Conservation (phyloP, 2,888 invertebrate species). For the Dinocampus coccinellae region DNA sequence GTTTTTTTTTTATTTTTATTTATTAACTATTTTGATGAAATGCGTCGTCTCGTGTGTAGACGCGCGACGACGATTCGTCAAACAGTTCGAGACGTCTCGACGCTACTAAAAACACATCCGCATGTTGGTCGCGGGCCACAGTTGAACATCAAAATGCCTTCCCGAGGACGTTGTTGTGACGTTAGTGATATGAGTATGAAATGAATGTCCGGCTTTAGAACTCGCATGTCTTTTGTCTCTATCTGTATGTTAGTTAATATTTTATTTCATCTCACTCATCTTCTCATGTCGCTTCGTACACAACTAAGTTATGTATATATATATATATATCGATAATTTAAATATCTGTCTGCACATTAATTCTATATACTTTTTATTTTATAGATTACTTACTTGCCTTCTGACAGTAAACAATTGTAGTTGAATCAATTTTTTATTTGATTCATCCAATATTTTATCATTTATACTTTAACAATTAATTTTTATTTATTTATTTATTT, state of each 20-base stretch:
- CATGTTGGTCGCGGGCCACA: slow-evolving; percentile 6
- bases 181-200: not conserved
- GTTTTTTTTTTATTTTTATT: not conserved
- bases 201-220: not conserved
- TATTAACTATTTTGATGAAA: not conserved
- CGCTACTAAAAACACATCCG: slow-evolving; percentile 57
- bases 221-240: not conserved
- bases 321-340: not conserved
- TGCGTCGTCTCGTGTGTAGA: slow-evolving; percentile 7
- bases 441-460: not conserved
- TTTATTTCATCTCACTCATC: not conserved
- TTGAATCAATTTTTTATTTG: not conserved
- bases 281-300: not conserved
- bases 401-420: not conserved
- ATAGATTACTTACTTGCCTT: not conserved
- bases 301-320: not conserved
- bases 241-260: not conserved
- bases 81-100: slow-evolving; percentile 59
- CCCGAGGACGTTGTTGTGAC: slow-evolving; percentile 9
- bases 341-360: not conserved
- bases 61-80: slow-evolving; percentile 45
- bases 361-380: not conserved
- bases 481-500: not conserved
- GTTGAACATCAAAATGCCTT: slow-evolving; percentile 7
- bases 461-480: not conserved